Evolutionary conservation across 2,888 invertebrate species (phyloP), one percentile per base, ranked within the genome.

Genomic region (Drosophila kanekoi): DNA sequence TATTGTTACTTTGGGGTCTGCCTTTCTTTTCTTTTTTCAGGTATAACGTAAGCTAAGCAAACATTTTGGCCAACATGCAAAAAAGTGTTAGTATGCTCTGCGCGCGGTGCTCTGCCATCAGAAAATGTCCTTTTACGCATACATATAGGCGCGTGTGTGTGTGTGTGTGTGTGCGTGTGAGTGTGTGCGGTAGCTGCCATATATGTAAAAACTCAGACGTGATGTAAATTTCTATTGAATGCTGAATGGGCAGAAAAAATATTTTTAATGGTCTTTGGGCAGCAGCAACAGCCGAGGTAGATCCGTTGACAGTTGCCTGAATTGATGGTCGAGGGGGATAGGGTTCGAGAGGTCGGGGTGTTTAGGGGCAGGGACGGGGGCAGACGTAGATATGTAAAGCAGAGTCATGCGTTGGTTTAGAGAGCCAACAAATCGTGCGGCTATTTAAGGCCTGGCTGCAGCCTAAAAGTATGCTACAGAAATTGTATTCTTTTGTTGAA

Each of bases 161-260:
- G 32, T 43, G 43, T 13, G 20, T 48, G 33, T n/a, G 23, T 49
- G 13, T 33, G 14, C 44, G 45, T 28, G 45, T 45, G 23, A 35
- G 38, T 62, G 51, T 23, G 37, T 37, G 23, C 28, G 52, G 40
- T 59, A 54, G 49, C 37, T 47, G 51, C 18, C 72, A 47, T 66
- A 52, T 61, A 69, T 81, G 87, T 81, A 87, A 84, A 84, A 81
- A 74, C 65, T 81, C 85, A 82, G 85, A 89, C 84, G 89, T 89
- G 84, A 84, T 89, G 89, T 89, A 84, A 84, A 89, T 84, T 84
- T 84, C 89, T 89, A 84, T 84, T 87, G 87, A 84, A 87, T 87
- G 84, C 84, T 89, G 84, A 84, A 85, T 87, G 87, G 79, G 82
- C 84, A 89, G 72, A 84, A 84, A 84, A 84, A 84, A 87, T 84